Percentiles rank a stretch among this genome's conserved stretches.
Conservation (phyloP, 1,140 invertebrate species). For the Drosophila triauraria region DNA sequence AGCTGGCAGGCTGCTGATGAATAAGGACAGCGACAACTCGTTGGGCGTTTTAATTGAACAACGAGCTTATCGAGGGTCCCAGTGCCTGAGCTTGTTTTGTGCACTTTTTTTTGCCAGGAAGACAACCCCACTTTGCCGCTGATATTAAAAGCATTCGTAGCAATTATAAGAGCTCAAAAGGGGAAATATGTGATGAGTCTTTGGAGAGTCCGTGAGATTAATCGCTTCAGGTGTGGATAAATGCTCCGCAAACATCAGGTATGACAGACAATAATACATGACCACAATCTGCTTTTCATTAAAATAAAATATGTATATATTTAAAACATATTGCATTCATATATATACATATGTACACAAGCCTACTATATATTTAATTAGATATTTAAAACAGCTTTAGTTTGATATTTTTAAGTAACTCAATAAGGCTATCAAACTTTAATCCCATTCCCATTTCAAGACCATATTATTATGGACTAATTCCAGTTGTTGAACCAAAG, state of each 20-base stretch:
- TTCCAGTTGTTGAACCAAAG: neutral
- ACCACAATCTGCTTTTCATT: neutral
- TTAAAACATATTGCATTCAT: neutral
- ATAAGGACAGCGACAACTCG: constrained; percentile 30
- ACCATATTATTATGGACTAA: neutral
- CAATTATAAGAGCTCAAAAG: neutral
- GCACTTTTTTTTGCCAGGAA: neutral
- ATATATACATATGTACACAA: too few relatives aligned
- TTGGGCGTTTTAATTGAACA: constrained; percentile 73
- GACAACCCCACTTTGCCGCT: neutral
- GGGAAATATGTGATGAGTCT: neutral
- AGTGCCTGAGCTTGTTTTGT: constrained; percentile 18
- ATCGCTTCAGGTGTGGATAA: constrained; percentile 13
- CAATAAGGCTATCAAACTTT: neutral
- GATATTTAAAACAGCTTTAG: too few relatives aligned
- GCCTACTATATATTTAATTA: neutral
- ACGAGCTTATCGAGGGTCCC: constrained; percentile 17
- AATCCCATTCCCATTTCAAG: neutral
- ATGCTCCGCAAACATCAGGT: neutral
- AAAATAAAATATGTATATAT: neutral
- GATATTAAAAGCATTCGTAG: constrained; percentile 9
- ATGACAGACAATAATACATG: neutral
- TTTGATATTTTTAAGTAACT: neutral
- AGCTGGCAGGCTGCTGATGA: constrained; percentile 2
- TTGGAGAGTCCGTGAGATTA: neutral